Evolutionary conservation across 2,113 vertebrate genomes (phyloP).

Genomic region (Colinus virginianus): DNA sequence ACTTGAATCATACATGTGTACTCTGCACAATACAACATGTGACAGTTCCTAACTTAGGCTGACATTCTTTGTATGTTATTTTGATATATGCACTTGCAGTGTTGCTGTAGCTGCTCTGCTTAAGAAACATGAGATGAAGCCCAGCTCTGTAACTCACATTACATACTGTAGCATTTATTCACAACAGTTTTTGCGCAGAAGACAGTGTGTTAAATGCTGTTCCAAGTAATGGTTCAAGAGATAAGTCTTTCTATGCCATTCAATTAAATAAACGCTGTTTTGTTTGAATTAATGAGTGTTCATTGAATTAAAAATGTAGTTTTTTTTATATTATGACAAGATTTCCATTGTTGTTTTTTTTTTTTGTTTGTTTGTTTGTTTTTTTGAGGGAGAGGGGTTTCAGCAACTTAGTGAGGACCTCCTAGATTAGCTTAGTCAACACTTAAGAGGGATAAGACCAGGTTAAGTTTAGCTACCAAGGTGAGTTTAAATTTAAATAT

Average conservation of each 20-base stretch:
- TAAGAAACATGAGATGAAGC: background rate
- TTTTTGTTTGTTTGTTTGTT: no score
- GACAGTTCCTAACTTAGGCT: background rate
- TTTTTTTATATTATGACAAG: background rate
- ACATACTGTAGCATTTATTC: background rate
- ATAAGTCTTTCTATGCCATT: background rate
- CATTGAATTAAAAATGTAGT: constrained; percentile 7
- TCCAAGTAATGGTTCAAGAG: background rate
- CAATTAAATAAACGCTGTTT: background rate
- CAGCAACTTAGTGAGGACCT: background rate
- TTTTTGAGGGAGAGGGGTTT: background rate
- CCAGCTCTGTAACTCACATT: background rate
- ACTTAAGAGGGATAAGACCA: background rate
- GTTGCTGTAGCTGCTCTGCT: background rate
- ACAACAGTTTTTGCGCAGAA: background rate
- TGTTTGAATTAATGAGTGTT: constrained; percentile 21
- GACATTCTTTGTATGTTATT: background rate
- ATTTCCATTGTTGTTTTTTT: background rate
- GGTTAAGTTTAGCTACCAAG: background rate
- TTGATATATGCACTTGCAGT: background rate
- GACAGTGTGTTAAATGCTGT: background rate
- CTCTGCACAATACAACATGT: background rate
- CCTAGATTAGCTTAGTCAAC: background rate
- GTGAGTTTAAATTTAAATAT: background rate
- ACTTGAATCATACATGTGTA: background rate